These are phyloP conservation scores for Dromococcyx pavoninus DNA, from an alignment of 2,797 vertebrate genomes.

Conservation along the genomic window DNA sequence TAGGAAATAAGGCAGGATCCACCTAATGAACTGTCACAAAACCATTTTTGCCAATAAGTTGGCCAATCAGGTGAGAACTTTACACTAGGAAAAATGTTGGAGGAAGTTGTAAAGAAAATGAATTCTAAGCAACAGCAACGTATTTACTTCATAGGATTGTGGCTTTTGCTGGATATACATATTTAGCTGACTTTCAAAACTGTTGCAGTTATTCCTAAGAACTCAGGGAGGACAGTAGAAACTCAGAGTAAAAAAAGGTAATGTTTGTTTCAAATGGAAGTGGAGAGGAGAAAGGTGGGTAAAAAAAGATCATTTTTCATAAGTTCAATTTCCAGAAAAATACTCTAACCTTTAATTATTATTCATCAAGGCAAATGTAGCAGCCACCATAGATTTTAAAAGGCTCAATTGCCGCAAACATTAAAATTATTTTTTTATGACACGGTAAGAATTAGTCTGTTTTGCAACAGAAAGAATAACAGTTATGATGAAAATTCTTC, in stretches of 20 bases:
- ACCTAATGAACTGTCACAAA: accelerated
- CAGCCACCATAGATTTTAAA: background rate
- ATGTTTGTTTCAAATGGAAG: background rate
- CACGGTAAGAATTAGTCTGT: background rate
- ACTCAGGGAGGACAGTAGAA: background rate
- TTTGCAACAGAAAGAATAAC: background rate
- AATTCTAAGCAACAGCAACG: background rate
- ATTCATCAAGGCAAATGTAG: background rate
- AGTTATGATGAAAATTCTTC: background rate
- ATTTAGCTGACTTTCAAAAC: background rate
- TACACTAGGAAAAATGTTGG: background rate
- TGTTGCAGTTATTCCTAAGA: background rate
- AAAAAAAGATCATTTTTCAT: background rate
- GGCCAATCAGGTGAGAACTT: background rate
- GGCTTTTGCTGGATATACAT: background rate
- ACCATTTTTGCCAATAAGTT: background rate
- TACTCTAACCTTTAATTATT: background rate
- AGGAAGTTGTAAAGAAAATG: background rate
- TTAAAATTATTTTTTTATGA: background rate
- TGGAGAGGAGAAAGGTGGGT: background rate
- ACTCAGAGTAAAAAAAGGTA: background rate
- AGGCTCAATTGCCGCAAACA: background rate
- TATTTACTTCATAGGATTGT: background rate
- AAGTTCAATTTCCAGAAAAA: background rate
- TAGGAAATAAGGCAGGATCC: background rate